phyloP scores from a whole-genome alignment of 2,888 invertebrate genomes.

The Caenorhabditis afra region DNA sequence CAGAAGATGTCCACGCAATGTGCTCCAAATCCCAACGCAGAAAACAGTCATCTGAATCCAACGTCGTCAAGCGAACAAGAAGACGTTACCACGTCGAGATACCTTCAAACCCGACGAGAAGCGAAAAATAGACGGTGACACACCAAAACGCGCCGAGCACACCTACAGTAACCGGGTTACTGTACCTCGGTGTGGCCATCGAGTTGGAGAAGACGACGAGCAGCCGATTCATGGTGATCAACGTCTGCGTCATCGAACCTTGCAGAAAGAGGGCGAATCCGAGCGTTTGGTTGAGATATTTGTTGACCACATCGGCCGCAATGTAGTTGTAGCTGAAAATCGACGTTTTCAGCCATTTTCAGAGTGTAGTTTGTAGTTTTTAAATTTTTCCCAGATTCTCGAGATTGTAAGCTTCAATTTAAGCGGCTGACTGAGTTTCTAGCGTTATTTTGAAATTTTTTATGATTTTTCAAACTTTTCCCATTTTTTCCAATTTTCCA shows the following conservation, averaged over 20 bases:
- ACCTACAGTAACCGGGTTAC: conserved; percentile 21
- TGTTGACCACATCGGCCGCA: not conserved
- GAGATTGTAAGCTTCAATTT: no score
- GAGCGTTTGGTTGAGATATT: conserved; percentile 2
- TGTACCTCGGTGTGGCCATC: not conserved
- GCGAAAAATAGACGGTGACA: not conserved
- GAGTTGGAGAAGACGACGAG: not conserved
- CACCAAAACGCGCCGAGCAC: not conserved
- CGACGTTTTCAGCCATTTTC: no score
- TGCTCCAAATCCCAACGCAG: not conserved
- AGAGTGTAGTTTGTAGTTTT: no score
- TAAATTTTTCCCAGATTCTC: no score
- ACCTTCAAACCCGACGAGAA: not conserved
- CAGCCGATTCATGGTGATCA: not conserved
- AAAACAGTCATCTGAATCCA: not conserved
- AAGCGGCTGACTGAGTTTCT: no score
- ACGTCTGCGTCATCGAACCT: not conserved
- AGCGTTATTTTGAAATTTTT: no score
- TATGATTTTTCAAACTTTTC: no score
- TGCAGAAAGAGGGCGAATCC: not conserved
- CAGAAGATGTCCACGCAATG: not conserved
- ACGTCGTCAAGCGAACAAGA: no score
- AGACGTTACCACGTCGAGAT: no score
- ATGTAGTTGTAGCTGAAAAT: not conserved
- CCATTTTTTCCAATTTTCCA: no score